Evolutionary conservation across 2,797 vertebrate species (phyloP).

Genomic region (Chaetodon trifasciatus): DNA sequence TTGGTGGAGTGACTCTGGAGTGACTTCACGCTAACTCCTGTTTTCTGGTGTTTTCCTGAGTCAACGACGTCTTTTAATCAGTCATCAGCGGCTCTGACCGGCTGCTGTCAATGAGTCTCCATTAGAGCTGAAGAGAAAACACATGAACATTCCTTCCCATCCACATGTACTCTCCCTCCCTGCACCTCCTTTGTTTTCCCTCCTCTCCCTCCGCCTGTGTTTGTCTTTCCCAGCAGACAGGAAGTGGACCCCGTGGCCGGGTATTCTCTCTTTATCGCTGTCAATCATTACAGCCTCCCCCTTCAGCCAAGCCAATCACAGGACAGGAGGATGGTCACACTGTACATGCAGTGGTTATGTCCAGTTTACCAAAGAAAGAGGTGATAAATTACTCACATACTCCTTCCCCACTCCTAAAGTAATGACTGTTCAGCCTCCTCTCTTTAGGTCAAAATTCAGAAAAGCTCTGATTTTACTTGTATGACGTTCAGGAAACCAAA

Average conservation of each 20-base stretch:
- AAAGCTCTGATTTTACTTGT: background rate
- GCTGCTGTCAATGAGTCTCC: slow-evolving; percentile 56
- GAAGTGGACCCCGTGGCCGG: slow-evolving; percentile 46
- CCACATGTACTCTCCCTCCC: slow-evolving; percentile 25
- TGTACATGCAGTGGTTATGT: background rate
- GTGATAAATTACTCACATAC: background rate
- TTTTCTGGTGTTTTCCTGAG: background rate
- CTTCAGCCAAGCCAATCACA: slow-evolving; percentile 33
- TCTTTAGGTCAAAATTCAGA: background rate
- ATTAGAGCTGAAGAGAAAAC: slow-evolving; percentile 57
- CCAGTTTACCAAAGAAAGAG: background rate
- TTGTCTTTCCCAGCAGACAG: slow-evolving; percentile 79
- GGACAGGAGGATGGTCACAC: background rate
- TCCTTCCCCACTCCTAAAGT: background rate
- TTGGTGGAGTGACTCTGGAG: background rate
- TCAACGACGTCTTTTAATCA: background rate
- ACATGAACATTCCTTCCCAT: slow-evolving; percentile 35
- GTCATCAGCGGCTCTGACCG: background rate
- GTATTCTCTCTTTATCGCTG: slow-evolving; percentile 25
- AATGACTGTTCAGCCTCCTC: background rate
- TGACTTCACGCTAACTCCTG: too few relatives aligned
- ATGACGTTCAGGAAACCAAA: too few relatives aligned
- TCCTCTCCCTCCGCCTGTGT: slow-evolving; percentile 40
- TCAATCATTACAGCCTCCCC: slow-evolving; percentile 57
- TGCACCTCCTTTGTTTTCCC: slow-evolving; percentile 29